Conservation (phyloP, 35 echinoderm and acorn worm species). For the Amphiura filiformis region DNA sequence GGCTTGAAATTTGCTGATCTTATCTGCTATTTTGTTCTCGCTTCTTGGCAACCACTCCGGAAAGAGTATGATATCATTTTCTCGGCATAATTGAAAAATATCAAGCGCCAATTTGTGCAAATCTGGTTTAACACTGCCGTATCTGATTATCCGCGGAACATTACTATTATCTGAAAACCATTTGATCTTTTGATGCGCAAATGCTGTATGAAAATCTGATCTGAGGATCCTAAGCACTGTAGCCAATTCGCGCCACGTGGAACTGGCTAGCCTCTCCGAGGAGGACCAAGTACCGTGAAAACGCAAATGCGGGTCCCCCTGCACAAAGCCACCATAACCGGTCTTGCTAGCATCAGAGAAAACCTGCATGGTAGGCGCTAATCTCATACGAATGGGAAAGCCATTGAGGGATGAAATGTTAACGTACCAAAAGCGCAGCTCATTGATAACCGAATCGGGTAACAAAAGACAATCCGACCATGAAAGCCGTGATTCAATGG, state of each 20-base stretch:
- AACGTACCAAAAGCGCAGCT: neutral
- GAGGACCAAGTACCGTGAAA: constrained; percentile 12
- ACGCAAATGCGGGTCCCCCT: neutral
- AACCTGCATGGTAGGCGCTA: constrained; percentile 6
- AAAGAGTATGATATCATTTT: constrained; percentile 8
- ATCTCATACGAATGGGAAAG: constrained; percentile 17
- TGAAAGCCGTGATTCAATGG: neutral
- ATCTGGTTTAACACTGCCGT: constrained; percentile 20
- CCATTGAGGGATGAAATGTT: constrained; percentile 27
- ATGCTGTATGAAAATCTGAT: neutral
- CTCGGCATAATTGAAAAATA: neutral
- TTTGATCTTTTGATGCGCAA: constrained; percentile 26
- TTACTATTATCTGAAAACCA: constrained; percentile 29
- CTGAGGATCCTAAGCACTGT: constrained; percentile 21
- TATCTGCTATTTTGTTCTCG: constrained; percentile 17
- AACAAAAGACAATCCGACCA: neutral
- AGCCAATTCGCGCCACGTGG: constrained; percentile 22
- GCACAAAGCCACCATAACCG: constrained; percentile 14
- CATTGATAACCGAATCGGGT: neutral
- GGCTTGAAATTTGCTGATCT: constrained; percentile 23
- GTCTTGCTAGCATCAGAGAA: constrained; percentile 38
- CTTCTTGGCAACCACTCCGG: constrained; percentile 15
- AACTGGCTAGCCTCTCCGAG: neutral
- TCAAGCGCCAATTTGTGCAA: constrained; percentile 16
- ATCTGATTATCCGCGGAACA: constrained; percentile 22